These are phyloP conservation scores for Alosa alosa DNA, from an alignment of 2,113 vertebrate species.

Conservation along the genomic window DNA sequence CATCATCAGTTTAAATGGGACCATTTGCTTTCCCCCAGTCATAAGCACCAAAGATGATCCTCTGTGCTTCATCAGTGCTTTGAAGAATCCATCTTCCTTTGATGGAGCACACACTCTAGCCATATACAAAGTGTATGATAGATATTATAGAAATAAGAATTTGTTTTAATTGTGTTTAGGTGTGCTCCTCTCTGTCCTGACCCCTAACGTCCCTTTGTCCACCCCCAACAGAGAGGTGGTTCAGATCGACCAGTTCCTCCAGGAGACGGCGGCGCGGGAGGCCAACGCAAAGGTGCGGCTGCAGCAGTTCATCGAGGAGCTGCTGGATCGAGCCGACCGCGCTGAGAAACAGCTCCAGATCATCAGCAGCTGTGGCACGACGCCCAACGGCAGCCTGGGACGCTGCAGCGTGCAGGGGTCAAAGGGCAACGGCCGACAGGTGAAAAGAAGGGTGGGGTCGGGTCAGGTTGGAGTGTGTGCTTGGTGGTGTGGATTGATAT, in stretches of 20 bases:
- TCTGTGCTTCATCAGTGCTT: no score
- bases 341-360: conserved; percentile 96
- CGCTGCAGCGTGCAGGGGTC: conserved; percentile 79
- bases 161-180: background rate
- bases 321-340: conserved; percentile 91
- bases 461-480: no score
- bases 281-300: conserved; percentile 94
- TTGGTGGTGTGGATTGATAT: no score
- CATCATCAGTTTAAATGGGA: no score
- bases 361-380: conserved; percentile 95
- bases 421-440: conserved; percentile 76
- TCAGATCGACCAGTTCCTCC: conserved; percentile 96
- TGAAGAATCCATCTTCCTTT: no score
- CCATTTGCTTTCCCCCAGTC: no score
- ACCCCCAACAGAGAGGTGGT: conserved; percentile 64
- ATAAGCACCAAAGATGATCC: no score
- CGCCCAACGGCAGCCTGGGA: conserved; percentile 89
- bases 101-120: no score
- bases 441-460: conserved; percentile 30
- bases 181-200: background rate
- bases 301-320: conserved; percentile 98
- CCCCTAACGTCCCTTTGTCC: no score
- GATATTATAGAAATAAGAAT: background rate
- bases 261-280: conserved; percentile 92
- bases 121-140: no score